These are phyloP conservation scores for Pachliopta kotzebuea DNA, from an alignment of 2,888 invertebrate genomes.

Conservation along the genomic window DNA sequence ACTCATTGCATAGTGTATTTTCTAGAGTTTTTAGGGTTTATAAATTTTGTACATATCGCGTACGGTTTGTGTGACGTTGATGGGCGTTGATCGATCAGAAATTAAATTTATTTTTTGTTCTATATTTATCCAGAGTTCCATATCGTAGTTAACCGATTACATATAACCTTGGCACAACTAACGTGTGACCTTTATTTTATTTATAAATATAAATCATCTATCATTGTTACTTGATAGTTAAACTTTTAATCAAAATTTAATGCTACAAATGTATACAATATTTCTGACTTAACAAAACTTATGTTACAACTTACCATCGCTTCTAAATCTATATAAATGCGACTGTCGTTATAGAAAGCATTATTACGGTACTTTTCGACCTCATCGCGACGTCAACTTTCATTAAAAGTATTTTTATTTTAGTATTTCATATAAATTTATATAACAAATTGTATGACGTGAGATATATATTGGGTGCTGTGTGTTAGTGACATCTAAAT, in stretches of 20 bases:
- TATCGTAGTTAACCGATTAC: conserved; percentile 19
- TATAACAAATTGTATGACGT: conserved; percentile 5
- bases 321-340: not conserved
- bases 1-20: conserved; percentile 31
- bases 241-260: not conserved
- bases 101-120: conserved; percentile 27
- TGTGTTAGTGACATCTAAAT: conserved; percentile 4
- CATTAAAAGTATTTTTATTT: conserved; percentile 6
- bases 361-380: not conserved
- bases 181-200: not conserved
- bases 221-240: not conserved
- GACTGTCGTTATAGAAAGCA: not conserved
- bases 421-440: conserved; percentile 7
- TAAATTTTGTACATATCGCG: conserved; percentile 38
- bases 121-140: conserved; percentile 25
- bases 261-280: not conserved
- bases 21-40: conserved; percentile 32
- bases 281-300: not conserved
- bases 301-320: not conserved
- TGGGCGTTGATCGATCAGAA: conserved; percentile 35
- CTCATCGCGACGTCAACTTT: not conserved
- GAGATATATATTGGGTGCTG: conserved; percentile 15
- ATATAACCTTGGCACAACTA: not conserved
- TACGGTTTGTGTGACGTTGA: conserved; percentile 37
- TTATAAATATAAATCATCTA: not conserved